Evolutionary conservation across 2,113 vertebrate genomes (phyloP), one percentile per base, ranked within the genome.

Genomic region (Vidua chalybeata): DNA sequence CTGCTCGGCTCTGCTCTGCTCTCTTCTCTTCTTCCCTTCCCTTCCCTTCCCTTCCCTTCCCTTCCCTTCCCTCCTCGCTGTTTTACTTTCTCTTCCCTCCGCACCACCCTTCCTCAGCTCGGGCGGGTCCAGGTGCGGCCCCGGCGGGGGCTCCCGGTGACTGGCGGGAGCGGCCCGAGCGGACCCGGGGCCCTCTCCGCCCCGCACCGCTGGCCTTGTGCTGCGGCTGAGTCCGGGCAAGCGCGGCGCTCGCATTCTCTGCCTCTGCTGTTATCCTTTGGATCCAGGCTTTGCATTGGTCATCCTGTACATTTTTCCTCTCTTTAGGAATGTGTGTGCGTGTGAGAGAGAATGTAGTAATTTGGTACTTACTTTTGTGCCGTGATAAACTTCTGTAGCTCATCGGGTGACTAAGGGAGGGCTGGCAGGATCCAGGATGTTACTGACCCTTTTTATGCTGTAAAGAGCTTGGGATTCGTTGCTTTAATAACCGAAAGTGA

Each of bases 371-470:
- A 23, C 7, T n/a, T 41, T 9, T 4, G 2, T 27, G 5, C 51
- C 2, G 2, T 28, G 49, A 10, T 64, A 24, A 77, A 46, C 30
- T 81, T 46, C 2, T 22, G 15, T 81, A 3, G 4, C 4, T 73
- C 9, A 2, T 45, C 7, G 28, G 4, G 27, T 30, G 22, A 48
- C 0, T 37, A 11, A 56, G 39, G 27, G 27, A n/a, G 12, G 13
- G 12, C 8, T 22, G 6, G 10, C 3, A 16, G 55, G 13, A 66
- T 1, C 12, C 33, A 2, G 1, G 6, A 2, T 23, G 9, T 3
- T 51, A 4, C 7, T 61, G 9, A 28, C 9, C 10, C 2, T 49
- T 2, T 18, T 66, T 24, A 15, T 45, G 4, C 13, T 39, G 9
- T 43, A 66, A 37, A 13, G 28, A 62, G 8, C 7, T 19, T 62